Base-by-base conservation (phyloP, 1,140 invertebrate species). In the Drosophila pandora region DNA sequence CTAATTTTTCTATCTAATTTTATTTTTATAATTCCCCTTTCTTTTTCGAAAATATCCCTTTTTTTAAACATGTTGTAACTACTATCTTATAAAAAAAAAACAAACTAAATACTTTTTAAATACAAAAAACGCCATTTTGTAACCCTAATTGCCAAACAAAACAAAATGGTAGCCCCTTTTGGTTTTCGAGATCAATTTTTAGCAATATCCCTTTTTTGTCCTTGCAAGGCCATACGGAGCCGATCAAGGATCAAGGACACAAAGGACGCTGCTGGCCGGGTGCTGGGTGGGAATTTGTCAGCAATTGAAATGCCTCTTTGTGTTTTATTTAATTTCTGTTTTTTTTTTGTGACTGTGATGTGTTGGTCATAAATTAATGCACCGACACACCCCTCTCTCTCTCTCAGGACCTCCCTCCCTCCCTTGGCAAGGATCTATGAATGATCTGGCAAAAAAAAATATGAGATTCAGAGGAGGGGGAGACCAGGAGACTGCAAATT, bases 321-420 rank as follows among this genome's bases (percentile, higher is more conserved):
- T 43, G 41, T 37, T 12, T 37, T n/a, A 12, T 37, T 37, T 34
- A 10, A 28, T 28, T 28, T 28, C 7, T 28, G 5, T 28, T 28
- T 6, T 28, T 6, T 25, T 5, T 25, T 34, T 10, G 8, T 32
- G 1, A 5, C 30, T 32, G 30, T 32, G 30, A 5, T 32, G 23
- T 34, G 37, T 63, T 74, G 55, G 58, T n/a, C 55, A 58, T 60
- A 84, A 84, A 81, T 84, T 77, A 84, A 84, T 84, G 81, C 77
- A 59, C 34, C 43, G 65, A 48, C 78, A 81, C 78, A 81, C 54
- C 57, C 60, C 74, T 71, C n/a, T 12, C 30, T 41, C 17, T 49
- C 43, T 12, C 23, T 17, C 21, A 6, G 37, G 1, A 37, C 13
- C 58, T 13, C 21, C 17, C 28, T 12, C 12, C 10, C 7, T 22